phyloP scores from a whole-genome alignment of 2,113 vertebrate genomes.

The Tapirus terrestris region DNA sequence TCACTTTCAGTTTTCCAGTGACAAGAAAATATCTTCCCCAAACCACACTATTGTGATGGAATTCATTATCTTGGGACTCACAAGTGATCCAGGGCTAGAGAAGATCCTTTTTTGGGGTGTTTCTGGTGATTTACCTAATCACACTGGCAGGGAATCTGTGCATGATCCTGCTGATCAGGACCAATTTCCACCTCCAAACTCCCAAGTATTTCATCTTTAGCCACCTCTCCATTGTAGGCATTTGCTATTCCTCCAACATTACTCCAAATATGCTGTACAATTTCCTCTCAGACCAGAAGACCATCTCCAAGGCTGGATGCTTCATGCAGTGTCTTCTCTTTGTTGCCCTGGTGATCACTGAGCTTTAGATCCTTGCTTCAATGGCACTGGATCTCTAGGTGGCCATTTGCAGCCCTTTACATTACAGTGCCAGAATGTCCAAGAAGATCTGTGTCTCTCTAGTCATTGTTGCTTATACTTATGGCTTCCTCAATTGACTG shows the following conservation, averaged over 20 bases:
- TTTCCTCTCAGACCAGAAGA: slow-evolving; percentile 50
- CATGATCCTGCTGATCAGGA: slow-evolving; percentile 41
- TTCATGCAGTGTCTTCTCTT: slow-evolving; percentile 71
- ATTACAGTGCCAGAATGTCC: slow-evolving; percentile 67
- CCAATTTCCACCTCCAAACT: slow-evolving; percentile 23
- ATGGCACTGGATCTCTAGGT: slow-evolving; percentile 74
- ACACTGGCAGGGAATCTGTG: slow-evolving; percentile 55
- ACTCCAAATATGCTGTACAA: slow-evolving; percentile 56
- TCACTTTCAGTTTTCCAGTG: neutral
- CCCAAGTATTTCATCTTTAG: slow-evolving; percentile 71
- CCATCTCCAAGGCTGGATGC: slow-evolving; percentile 55
- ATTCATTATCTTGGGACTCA: slow-evolving; percentile 70
- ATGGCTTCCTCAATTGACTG: slow-evolving; percentile 52
- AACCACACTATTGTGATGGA: slow-evolving; percentile 12
- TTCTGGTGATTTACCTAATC: slow-evolving; percentile 52
- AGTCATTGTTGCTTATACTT: neutral
- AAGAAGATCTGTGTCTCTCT: neutral
- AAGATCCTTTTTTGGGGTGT: slow-evolving; percentile 52
- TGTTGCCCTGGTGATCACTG: slow-evolving; percentile 68
- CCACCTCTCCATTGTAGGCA: slow-evolving; percentile 68
- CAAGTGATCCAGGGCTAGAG: neutral
- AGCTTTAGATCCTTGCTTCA: slow-evolving; percentile 67
- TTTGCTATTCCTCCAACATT: slow-evolving; percentile 63
- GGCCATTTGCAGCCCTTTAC: slow-evolving; percentile 74
- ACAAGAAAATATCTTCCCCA: neutral